Evolutionary conservation across 2,113 vertebrate species (phyloP), one percentile per base, ranked within the genome.

Genomic region (Ammospiza nelsoni): DNA sequence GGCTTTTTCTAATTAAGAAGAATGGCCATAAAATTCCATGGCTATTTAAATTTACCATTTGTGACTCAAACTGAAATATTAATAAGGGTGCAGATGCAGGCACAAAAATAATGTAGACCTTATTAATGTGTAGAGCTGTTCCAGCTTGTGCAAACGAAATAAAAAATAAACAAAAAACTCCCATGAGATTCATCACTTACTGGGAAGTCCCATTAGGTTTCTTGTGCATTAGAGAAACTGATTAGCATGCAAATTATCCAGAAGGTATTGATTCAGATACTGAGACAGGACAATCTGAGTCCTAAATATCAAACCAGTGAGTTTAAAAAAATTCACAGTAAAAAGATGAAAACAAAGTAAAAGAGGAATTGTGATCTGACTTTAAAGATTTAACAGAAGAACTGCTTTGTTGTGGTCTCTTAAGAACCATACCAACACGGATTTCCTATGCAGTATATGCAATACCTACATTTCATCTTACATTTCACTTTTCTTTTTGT

Each of bases 1-100:
- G 81, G 84, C 59, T 92, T 96, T 96, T 88, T 80, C 89, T 90
- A 95, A 94, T 97, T 93, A 94, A 95, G 84, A 93, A 82, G 82
- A 94, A 97, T 86, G 71, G 85, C 73, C 72, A 76, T 96, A 95
- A 96, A 96, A 94, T 97, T 93, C 79, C 62, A 41, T 37, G 37
- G 72, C 74, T 96, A 92, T 96, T 96, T 96, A 95, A 94, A 96
- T 84, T 80, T 95, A 69, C 37, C 51, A 76, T 84, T 88, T 90
- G 33, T 76, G 84, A 84, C 73, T 95, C 65, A 94, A 84, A 62
- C 20, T 92, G 78, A 86, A 90, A 94, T 95, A 92, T 76, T 97
- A 96, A 93, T 95, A 88, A 94, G 59, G 46, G 17, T 96, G 52
- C 76, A 96, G 91, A 96, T 96, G 57, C 28, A 91, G 63, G 54